Conservation (phyloP, 2,113 vertebrate species). For the Spea bombifrons region DNA sequence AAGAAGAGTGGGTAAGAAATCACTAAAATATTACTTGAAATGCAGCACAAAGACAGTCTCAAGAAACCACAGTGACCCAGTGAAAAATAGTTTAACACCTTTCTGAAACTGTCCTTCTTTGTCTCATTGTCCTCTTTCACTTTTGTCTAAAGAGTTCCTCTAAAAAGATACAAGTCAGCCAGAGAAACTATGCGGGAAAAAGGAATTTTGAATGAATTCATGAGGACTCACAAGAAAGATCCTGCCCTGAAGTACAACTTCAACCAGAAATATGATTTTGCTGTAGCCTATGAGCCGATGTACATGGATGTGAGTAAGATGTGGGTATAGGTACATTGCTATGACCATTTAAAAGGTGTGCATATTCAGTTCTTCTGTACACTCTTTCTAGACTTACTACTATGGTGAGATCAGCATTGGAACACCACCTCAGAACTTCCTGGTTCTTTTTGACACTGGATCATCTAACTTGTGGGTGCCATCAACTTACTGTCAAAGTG, state of each 20-base stretch:
- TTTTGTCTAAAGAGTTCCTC: slow-evolving; percentile 54
- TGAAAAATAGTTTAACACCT: too few relatives aligned
- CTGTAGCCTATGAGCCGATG: slow-evolving; percentile 56
- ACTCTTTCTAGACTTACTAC: slow-evolving; percentile 52
- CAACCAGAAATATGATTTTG: slow-evolving; percentile 40
- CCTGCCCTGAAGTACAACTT: slow-evolving; percentile 56
- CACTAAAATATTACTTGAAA: too few relatives aligned
- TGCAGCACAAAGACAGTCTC: too few relatives aligned
- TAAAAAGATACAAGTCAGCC: slow-evolving; percentile 58
- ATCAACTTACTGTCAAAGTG: slow-evolving; percentile 50
- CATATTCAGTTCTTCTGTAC: not conserved
- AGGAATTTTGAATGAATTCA: slow-evolving; percentile 47
- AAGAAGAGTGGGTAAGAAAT: too few relatives aligned
- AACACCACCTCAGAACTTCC: slow-evolving; percentile 61
- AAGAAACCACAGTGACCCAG: too few relatives aligned
- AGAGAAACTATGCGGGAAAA: slow-evolving; percentile 54
- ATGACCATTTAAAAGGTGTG: not conserved
- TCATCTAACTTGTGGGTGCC: slow-evolving; percentile 68
- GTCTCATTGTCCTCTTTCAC: too few relatives aligned
- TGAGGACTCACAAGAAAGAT: slow-evolving; percentile 54
- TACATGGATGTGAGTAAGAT: slow-evolving; percentile 58
- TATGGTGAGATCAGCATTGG: slow-evolving; percentile 61
- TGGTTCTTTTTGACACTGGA: slow-evolving; percentile 63
- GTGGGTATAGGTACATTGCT: not conserved
- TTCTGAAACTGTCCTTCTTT: too few relatives aligned